Percentiles rank a stretch among this genome's conserved stretches.
phyloP scores from a whole-genome alignment of 2,113 vertebrate species.

The Elephas maximus region DNA sequence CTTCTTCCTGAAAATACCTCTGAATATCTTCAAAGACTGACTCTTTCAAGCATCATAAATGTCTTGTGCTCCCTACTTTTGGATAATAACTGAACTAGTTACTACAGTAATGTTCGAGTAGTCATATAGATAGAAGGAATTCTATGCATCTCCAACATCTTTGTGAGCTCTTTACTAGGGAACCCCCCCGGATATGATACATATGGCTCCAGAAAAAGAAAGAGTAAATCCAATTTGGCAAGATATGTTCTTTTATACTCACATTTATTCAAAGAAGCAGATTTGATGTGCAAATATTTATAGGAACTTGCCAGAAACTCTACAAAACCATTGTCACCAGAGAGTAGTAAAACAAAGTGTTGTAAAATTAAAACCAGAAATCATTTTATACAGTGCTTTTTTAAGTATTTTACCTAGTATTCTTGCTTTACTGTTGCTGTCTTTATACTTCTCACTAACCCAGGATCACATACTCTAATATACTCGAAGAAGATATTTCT shows the following conservation, averaged over 20 bases:
- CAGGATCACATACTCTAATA: slow-evolving; percentile 1
- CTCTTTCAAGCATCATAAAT: background rate
- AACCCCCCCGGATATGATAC: background rate
- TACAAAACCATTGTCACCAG: slow-evolving; percentile 47
- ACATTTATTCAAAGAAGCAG: slow-evolving; percentile 56
- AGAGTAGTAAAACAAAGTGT: slow-evolving; percentile 55
- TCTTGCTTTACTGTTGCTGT: background rate
- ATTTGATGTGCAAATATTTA: slow-evolving; percentile 71
- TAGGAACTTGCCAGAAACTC: slow-evolving; percentile 53
- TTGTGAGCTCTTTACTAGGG: background rate
- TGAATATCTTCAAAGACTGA: background rate
- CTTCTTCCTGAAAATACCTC: slow-evolving; percentile 18
- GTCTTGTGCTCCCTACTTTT: background rate
- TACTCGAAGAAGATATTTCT: slow-evolving; percentile 44
- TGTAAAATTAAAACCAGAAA: slow-evolving; percentile 65
- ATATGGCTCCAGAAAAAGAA: background rate
- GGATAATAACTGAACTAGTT: background rate
- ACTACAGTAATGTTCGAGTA: background rate
- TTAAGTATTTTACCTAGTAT: slow-evolving; percentile 20
- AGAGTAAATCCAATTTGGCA: slow-evolving; percentile 23
- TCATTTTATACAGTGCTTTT: slow-evolving; percentile 29
- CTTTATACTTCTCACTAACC: background rate
- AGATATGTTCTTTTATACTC: slow-evolving; percentile 3
- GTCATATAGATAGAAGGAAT: background rate
- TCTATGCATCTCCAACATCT: background rate